phyloP scores from a whole-genome alignment of 1,140 invertebrate species.

The Papilio glaucus region DNA sequence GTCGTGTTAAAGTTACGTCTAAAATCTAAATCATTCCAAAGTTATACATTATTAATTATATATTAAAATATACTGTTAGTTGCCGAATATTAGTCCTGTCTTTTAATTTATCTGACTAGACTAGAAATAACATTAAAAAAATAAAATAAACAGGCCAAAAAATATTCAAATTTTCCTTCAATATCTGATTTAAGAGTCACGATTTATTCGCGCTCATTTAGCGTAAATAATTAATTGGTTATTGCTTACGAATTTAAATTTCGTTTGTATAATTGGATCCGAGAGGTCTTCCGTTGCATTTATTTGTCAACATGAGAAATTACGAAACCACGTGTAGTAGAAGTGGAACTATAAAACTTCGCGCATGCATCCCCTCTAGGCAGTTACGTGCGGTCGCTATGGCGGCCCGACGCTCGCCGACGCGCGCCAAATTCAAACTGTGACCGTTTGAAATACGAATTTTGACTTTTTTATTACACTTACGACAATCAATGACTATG shows the following conservation, averaged over 20 bases:
- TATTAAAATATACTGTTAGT: too few species aligned
- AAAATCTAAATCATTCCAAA: too few species aligned
- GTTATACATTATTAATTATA: too few species aligned
- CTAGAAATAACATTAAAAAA: too few species aligned
- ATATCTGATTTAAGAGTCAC: not conserved
- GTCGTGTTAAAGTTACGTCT: too few species aligned
- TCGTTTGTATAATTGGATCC: slow-evolving; percentile 18
- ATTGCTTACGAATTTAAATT: slow-evolving; percentile 23
- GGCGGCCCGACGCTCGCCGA: slow-evolving; percentile 61
- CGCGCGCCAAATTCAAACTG: slow-evolving; percentile 65
- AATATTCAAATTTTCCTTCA: not conserved
- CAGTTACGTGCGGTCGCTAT: slow-evolving; percentile 70
- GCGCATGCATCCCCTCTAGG: slow-evolving; percentile 45
- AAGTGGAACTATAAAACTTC: slow-evolving; percentile 75
- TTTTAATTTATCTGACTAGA: too few species aligned
- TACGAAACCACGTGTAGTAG: slow-evolving; percentile 59
- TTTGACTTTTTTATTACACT: slow-evolving; percentile 37
- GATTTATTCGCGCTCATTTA: slow-evolving; percentile 25
- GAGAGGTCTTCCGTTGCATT: slow-evolving; percentile 39
- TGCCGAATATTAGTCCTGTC: too few species aligned
- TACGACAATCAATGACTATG: slow-evolving; percentile 35
- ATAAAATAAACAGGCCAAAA: too few species aligned
- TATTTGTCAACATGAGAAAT: slow-evolving; percentile 55
- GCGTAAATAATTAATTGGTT: slow-evolving; percentile 15
- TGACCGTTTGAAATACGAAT: slow-evolving; percentile 57